Conservation (phyloP, 2,797 vertebrate genomes). For the Chelonia mydas region DNA sequence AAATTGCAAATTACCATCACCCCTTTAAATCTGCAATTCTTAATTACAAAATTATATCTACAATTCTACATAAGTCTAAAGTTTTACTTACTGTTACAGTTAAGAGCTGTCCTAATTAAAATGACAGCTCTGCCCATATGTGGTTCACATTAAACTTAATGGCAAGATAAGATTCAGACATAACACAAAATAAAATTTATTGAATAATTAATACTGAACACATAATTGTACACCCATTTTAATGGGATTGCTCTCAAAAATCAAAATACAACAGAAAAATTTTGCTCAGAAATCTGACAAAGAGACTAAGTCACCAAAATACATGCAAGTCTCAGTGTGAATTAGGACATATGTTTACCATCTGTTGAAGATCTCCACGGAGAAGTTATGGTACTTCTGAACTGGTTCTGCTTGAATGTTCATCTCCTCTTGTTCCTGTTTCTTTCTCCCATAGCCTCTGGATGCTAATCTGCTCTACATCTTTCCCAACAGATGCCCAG, state of each 20-base stretch:
- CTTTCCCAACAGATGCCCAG: not conserved
- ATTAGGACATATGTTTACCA: not conserved
- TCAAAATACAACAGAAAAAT: not conserved
- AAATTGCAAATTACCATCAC: not conserved
- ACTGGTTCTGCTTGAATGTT: not conserved
- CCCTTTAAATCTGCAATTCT: not conserved
- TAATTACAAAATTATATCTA: not conserved
- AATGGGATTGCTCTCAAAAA: not conserved
- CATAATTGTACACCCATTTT: not conserved
- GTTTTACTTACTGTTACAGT: not conserved
- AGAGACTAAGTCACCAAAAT: not conserved
- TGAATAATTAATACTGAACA: not conserved
- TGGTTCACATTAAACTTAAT: conserved; percentile 10
- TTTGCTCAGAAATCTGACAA: not conserved
- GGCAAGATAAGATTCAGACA: not conserved
- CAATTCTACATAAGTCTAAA: not conserved
- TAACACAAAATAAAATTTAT: not conserved
- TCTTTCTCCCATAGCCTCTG: not conserved
- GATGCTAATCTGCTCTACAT: not conserved
- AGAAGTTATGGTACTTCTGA: not conserved
- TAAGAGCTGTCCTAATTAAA: conserved; percentile 35
- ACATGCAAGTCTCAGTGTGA: not conserved
- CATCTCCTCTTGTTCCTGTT: not conserved
- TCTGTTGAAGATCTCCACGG: not conserved
- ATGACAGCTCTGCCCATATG: not conserved